Base-by-base conservation (phyloP, 2,888 invertebrate genomes). In the Euspilapteryx auroguttella region DNA sequence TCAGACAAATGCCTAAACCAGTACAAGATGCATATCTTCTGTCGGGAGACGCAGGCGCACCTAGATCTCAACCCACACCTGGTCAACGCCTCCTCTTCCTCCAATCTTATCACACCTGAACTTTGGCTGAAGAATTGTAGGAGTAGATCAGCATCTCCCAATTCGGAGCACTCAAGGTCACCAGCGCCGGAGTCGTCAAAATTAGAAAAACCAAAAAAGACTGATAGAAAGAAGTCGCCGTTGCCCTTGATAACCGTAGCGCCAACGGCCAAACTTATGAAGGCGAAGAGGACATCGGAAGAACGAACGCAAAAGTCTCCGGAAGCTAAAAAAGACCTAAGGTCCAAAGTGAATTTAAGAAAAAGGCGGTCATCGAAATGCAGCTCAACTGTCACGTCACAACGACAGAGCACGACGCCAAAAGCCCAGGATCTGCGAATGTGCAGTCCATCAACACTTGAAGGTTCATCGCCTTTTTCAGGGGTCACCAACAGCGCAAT, bases 21-120 rank as follows among this genome's bases (percentile, higher is more conserved):
- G 62, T 95, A 94, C 79, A 94, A 95, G 76, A 94, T 95, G 94
- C 92, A 94, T 59, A 93, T 94, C 38, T 95, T 95, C 68, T 94
- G 94, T 65, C 85, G 89, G 28, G 94, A 94, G 68, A 93, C 94
- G 4, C 88, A 92, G 54, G 93, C 94, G 5, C 94, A 94, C 55
- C 79, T 94, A 32, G 90, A 93, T 53, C 83, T 93, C 59, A 85
- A 86, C 55, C 88, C 89, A 1, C 88, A 89, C 54, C 63, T 87
- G 41, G 82, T 71, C 39, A 69, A 55, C 44, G 64, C 64, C 27
- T 49, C 77, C 5, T 66, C 77, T 11, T 49, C 75, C 14, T 59
- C 76, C 33, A 78, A 69, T 40, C 69, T 93, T 25, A 94, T 94
- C 40, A 94, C 94, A 0, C 94, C 94, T 0, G 94, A 94, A 35